Conservation (phyloP, 1,140 invertebrate species). For the Nasonia vitripennis region DNA sequence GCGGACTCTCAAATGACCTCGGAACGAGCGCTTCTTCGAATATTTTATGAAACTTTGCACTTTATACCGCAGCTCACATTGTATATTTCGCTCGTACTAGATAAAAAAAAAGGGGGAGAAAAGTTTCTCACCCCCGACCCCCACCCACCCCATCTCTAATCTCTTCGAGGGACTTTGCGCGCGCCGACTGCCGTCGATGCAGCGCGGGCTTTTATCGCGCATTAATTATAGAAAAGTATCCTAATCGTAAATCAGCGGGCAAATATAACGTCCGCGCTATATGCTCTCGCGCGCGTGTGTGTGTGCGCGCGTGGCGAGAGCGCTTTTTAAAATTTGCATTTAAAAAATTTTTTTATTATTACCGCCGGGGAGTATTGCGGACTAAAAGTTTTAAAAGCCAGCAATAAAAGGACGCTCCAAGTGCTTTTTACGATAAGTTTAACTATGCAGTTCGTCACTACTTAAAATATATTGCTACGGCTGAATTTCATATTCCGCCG, state of each 20-base stretch:
- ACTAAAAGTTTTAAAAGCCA: constrained; percentile 54
- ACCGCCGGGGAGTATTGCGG: constrained; percentile 37
- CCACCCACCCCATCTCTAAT: constrained; percentile 12
- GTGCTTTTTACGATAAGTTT: constrained; percentile 55
- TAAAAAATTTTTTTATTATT: constrained; percentile 53
- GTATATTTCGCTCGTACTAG: constrained; percentile 50
- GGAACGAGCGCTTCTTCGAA: constrained; percentile 54
- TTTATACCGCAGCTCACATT: constrained; percentile 59
- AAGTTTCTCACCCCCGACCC: neutral
- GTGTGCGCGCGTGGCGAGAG: neutral
- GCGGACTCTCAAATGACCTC: constrained; percentile 55
- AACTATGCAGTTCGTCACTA: constrained; percentile 56
- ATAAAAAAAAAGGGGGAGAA: constrained; percentile 32
- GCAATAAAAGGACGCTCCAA: constrained; percentile 53
- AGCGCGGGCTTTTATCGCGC: constrained; percentile 6
- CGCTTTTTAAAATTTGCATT: constrained; percentile 50
- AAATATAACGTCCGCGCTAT: constrained; percentile 36
- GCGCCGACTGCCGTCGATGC: constrained; percentile 35
- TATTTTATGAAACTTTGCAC: constrained; percentile 59
- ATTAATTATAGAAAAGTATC: neutral
- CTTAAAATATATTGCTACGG: constrained; percentile 54
- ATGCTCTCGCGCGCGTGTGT: neutral
- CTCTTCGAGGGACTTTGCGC: constrained; percentile 45
- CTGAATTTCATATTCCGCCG: constrained; percentile 50
- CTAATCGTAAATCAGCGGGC: constrained; percentile 45